Evolutionary conservation across 2,888 invertebrate genomes (phyloP), one percentile per base, ranked within the genome.

Genomic region (Itoplectis maculator): DNA sequence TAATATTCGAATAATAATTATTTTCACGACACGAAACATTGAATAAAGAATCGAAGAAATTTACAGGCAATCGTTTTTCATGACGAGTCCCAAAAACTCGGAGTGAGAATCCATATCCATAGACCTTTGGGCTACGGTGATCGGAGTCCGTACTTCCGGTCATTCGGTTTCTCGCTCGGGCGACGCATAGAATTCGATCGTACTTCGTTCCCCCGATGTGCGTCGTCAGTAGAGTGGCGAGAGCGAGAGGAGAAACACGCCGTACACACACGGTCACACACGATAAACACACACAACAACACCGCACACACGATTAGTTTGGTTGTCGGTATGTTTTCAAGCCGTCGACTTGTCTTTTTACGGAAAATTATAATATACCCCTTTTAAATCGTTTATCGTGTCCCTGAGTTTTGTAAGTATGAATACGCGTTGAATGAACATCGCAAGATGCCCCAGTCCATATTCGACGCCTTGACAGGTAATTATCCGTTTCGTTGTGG

Each of bases 401-500:
- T 51, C 35, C 63, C 69, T n/a, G 51, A 69, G n/a, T 63, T 42
- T 78, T 68, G 63, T 63, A 47, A 69, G 54, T 65, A 81, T 78
- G 70, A 63, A 63, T 69, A 42, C 45, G 49, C 35, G 37, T 69
- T 78, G 68, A 69, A 54, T 29, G 37, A 68, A 47, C 23, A 15
- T 51, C 29, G 20, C 13, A 72, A 61, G 77, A 92, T 92, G 92
- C 91, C 92, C 81, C 92, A 92, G 79, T 91, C 92, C 78, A 90
- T 92, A 86, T 92, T 92, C 84, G 92, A 92, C 85, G 90, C 90
- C 81, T 79, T 92, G 75, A 90, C 92, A 88, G 92, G 92, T 92
- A 88, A 89, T 63, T 68, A 63, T 37, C 20, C n/a, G 2, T 37
- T 61, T 47, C 79, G 63, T 54, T 29, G 18, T 35, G 3, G n/a